These are phyloP conservation scores for Agrotis exclamationis DNA, from an alignment of 2,888 invertebrate genomes.

Conservation along the genomic window DNA sequence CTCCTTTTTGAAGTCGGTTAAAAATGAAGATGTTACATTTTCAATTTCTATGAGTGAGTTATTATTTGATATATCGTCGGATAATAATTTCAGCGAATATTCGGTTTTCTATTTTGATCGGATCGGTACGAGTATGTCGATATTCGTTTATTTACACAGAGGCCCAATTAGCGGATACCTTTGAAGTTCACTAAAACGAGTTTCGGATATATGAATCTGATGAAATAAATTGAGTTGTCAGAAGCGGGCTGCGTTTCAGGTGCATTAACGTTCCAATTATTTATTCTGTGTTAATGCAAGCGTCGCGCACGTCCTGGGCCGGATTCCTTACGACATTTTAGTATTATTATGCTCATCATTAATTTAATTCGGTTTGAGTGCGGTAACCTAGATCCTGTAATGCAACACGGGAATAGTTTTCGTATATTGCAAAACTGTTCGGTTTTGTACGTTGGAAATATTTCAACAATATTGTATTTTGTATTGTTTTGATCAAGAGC, in stretches of 20 bases:
- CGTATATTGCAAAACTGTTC: neutral
- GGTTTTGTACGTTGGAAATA: neutral
- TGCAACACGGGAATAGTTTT: constrained; percentile 37
- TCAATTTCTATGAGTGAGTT: constrained; percentile 29
- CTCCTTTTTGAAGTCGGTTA: no score
- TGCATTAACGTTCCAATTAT: constrained; percentile 79
- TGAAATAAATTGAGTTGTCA: constrained; percentile 87
- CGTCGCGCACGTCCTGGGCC: constrained; percentile 40
- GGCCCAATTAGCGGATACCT: constrained; percentile 85
- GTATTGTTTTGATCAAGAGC: neutral
- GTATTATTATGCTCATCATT: constrained; percentile 48
- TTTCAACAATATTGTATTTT: neutral
- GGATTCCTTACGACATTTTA: constrained; percentile 50
- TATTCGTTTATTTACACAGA: constrained; percentile 69
- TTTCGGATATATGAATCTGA: constrained; percentile 84
- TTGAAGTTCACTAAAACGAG: constrained; percentile 84
- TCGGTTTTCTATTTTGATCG: constrained; percentile 59
- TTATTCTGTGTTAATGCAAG: constrained; percentile 73
- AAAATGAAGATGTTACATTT: constrained; percentile 45
- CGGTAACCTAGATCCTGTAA: constrained; percentile 41
- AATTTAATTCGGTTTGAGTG: constrained; percentile 38
- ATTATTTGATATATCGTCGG: constrained; percentile 32
- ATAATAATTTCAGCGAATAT: constrained; percentile 44
- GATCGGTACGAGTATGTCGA: constrained; percentile 59
- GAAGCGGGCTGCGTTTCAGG: constrained; percentile 74